phyloP scores from a whole-genome alignment of 2,797 vertebrate species.

The Sebastes hopkinsi region DNA sequence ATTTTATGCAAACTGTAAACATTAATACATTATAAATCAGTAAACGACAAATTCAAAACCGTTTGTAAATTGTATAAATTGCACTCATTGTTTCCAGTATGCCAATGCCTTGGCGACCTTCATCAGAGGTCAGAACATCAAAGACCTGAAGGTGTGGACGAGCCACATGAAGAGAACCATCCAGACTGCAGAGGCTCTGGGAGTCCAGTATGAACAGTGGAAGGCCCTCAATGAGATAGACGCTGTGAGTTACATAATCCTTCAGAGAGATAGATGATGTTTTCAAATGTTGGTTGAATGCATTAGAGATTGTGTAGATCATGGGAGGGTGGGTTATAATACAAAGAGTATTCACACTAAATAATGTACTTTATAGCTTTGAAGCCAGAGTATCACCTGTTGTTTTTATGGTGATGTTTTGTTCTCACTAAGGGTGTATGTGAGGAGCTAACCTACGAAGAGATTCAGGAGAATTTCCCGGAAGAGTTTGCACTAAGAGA shows the following conservation, averaged over 20 bases:
- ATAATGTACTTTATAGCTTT: not conserved
- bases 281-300: not conserved
- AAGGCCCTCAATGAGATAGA: conserved; percentile 93
- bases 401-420: not conserved
- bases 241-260: conserved; percentile 78
- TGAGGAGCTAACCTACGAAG: conserved; percentile 92
- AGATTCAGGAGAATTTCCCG: conserved; percentile 88
- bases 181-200: conserved; percentile 88
- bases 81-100: conserved; percentile 64
- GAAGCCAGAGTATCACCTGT: not conserved
- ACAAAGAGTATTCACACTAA: not conserved
- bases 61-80: not conserved
- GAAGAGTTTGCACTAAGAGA: conserved; percentile 91
- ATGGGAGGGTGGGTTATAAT: no score
- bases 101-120: conserved; percentile 82
- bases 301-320: not conserved
- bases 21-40: no score
- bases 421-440: conserved; percentile 85
- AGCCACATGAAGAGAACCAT: conserved; percentile 93
- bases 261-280: not conserved
- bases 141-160: conserved; percentile 91
- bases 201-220: conserved; percentile 90
- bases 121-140: conserved; percentile 84
- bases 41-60: not conserved
- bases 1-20: not conserved